Base-by-base conservation (phyloP, 1,140 invertebrate genomes). In the Whitmania pigra region DNA sequence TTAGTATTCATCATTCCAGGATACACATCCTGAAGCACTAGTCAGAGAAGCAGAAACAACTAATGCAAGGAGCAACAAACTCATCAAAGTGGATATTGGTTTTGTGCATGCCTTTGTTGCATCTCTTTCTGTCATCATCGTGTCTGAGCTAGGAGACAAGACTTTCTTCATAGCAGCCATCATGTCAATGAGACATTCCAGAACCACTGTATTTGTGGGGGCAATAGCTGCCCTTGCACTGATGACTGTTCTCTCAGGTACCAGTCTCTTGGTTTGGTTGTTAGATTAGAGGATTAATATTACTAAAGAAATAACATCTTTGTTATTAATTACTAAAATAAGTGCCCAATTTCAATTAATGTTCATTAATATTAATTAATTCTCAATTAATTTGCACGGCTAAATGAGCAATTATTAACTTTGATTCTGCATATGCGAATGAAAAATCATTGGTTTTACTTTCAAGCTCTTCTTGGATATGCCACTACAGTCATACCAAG, bases 111-210 rank as follows among this genome's bases (percentile, higher is more conserved):
- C 90, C 5, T 97, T 98, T 81, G 79, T 97, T 57, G 93, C 94
- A 60, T 90, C 94, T 0, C 84, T 98, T 72, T 95, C 92, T 49
- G 91, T 99, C 43, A 98, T 98, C 75, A 86, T 99, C 67, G 93
- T 99, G 15, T 97, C 94, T 6, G 96, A 99, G 85, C 84, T 99
- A 43, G 96, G 94, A 0, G 96, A 99, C 84, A 99, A 98, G 84
- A 99, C 96, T n/a, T 99, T 98, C 83, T 99, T 99, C 83, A 98
- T 99, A 77, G 94, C 96, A 55, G 94, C 95, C 76, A 98, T 99
- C 74, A 95, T 99, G 93, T 93, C 96, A 3, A 98, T 99, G 94
- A 88, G 92, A 79, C 93, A 99, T 86, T 89, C 95, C 3, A 84
- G 95, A 75, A 78, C 93, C 17, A 90, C 90, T 70, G 94, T 99